phyloP scores from a whole-genome alignment of 2,888 invertebrate species.

The Rhyacophila evoluta region DNA sequence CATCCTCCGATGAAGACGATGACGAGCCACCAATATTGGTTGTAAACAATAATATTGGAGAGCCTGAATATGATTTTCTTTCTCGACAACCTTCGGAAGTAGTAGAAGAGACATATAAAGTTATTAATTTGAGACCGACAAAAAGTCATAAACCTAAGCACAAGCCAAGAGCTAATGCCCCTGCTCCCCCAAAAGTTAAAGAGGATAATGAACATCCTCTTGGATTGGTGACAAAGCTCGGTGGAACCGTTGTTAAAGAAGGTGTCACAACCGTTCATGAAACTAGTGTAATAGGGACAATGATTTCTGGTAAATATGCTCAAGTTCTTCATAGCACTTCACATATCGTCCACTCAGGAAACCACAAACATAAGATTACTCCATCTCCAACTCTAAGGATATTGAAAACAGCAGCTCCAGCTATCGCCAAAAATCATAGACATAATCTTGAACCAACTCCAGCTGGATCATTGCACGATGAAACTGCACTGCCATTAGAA shows the following conservation, averaged over 20 bases:
- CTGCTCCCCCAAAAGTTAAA: conserved; percentile 63
- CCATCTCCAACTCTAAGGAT: conserved; percentile 78
- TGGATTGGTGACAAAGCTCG: conserved; percentile 85
- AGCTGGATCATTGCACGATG: conserved; percentile 70
- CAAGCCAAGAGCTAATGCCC: conserved; percentile 64
- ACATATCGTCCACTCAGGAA: conserved; percentile 69
- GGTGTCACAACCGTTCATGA: conserved; percentile 88
- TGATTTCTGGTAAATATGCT: conserved; percentile 89
- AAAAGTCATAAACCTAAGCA: conserved; percentile 69
- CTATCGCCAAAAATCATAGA: conserved; percentile 68
- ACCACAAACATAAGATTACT: conserved; percentile 74
- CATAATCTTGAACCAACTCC: conserved; percentile 77
- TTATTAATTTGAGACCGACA: conserved; percentile 83
- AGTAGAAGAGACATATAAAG: conserved; percentile 87
- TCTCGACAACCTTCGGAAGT: conserved; percentile 88
- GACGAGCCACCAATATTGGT: conserved; percentile 72
- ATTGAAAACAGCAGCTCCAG: conserved; percentile 81
- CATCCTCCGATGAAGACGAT: conserved; percentile 57
- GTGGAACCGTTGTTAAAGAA: conserved; percentile 85
- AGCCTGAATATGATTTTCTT: conserved; percentile 87
- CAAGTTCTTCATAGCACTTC: conserved; percentile 88
- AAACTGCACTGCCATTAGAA: conserved; percentile 69
- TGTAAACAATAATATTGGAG: conserved; percentile 80
- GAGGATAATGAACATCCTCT: conserved; percentile 78
- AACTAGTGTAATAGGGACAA: conserved; percentile 90